Evolutionary conservation across 1,140 invertebrate species (phyloP).

Genomic region (Solenopsis fugax): DNA sequence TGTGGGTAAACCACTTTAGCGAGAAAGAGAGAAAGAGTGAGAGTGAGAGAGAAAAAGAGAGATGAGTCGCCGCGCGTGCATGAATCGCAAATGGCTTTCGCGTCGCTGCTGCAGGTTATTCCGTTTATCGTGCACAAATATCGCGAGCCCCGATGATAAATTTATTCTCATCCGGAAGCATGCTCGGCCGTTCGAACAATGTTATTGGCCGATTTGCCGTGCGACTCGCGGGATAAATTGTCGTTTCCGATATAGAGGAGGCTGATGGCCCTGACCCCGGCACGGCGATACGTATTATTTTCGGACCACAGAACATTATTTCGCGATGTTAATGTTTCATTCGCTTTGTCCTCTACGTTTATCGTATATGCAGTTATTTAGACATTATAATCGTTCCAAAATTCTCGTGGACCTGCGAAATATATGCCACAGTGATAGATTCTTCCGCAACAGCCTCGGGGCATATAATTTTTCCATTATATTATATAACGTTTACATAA

Average conservation of each 20-base stretch:
- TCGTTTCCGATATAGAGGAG: conserved; percentile 51
- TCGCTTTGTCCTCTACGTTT: neutral
- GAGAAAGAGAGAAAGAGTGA: neutral
- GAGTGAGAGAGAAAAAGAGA: neutral
- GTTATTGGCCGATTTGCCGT: conserved; percentile 56
- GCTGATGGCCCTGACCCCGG: conserved; percentile 47
- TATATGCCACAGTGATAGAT: neutral
- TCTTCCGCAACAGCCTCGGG: neutral
- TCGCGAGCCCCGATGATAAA: conserved; percentile 49
- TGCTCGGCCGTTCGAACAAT: conserved; percentile 50
- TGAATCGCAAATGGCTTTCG: conserved; percentile 61
- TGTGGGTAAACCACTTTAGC: conserved; percentile 47
- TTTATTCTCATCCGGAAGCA: conserved; percentile 60
- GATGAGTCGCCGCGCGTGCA: conserved; percentile 52
- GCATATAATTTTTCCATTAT: neutral
- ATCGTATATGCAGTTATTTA: neutral
- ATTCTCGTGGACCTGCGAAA: neutral
- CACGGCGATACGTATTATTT: conserved; percentile 32
- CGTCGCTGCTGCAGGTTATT: conserved; percentile 43
- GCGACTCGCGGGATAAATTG: conserved; percentile 56
- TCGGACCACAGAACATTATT: conserved; percentile 12
- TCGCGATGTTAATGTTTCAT: conserved; percentile 41
- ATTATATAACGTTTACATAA: neutral
- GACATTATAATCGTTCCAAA: conserved; percentile 23
- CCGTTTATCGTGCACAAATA: conserved; percentile 60